Evolutionary conservation across 2,113 vertebrate genomes (phyloP).

Genomic region (Crotalus horridus): DNA sequence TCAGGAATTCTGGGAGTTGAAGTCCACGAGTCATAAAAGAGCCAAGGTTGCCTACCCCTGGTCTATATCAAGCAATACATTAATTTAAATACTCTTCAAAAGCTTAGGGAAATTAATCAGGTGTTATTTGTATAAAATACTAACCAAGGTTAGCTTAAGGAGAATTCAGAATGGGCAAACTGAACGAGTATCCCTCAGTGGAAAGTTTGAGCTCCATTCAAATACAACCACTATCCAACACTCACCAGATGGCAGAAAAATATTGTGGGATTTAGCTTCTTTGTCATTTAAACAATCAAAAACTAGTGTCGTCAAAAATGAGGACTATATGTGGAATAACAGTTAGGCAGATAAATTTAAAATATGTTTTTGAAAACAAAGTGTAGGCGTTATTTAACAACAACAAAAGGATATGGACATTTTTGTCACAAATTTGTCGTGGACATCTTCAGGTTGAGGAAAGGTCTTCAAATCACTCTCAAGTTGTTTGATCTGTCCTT

Average conservation of each 20-base stretch:
- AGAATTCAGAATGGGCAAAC: background rate
- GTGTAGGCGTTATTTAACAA: constrained; percentile 44
- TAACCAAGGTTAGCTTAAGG: background rate
- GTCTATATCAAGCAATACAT: background rate
- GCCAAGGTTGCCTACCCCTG: too few relatives aligned
- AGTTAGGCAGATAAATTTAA: constrained; percentile 51
- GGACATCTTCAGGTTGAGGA: constrained; percentile 83
- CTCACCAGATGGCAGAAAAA: background rate
- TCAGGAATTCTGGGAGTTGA: too few relatives aligned
- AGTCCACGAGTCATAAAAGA: too few relatives aligned
- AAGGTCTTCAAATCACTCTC: constrained; percentile 95
- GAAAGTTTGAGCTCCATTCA: background rate
- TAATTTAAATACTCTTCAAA: background rate
- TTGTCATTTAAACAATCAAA: constrained; percentile 21
- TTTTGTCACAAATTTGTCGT: constrained; percentile 91
- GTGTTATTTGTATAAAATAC: background rate
- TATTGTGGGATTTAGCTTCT: background rate
- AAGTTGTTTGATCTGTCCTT: constrained; percentile 92
- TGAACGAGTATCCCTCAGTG: background rate
- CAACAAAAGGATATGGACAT: constrained; percentile 96
- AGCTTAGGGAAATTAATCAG: background rate
- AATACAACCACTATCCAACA: background rate
- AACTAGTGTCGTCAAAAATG: constrained; percentile 27
- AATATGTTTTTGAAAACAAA: constrained; percentile 50
- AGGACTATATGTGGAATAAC: constrained; percentile 18